Evolutionary conservation across 2,113 vertebrate genomes (phyloP), one percentile per base, ranked within the genome.

Genomic region (Zosterops pallidus): DNA sequence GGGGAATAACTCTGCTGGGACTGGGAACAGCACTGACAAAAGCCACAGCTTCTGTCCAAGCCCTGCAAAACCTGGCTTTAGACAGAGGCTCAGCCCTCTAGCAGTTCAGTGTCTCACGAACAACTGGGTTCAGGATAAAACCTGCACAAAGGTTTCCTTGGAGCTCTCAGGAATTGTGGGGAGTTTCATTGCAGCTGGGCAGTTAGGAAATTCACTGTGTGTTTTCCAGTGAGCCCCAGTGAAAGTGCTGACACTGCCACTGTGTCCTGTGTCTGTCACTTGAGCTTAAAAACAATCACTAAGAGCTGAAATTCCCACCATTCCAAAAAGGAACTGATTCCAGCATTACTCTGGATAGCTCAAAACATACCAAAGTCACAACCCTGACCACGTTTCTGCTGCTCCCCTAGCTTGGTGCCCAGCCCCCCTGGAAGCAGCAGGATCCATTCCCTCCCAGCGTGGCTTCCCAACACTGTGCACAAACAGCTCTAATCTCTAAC

Each of bases 401-500:
- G 57, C 71, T 90, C 29, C 29, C 35, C 55, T 31, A 71, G 57
- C 31, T 8, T n/a, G 41, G 77, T 70, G 77, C 60, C 24, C 83
- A 70, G 33, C 29, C 25, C 26, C 29, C 23, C 31, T 76, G 70
- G 78, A 26, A 50, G 26, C 82, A 88, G 65, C 44, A 80, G 68
- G 35, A 47, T 2, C 31, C 83, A 26, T 12, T 44, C 83, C 82
- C 60, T 86, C 79, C 50, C 52, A 31, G 44, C 17, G 13, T 64
- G 89, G 86, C 83, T 94, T 95, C 92, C 95, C 86, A 33, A 91
- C 86, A 94, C 52, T 46, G 19, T 41, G 77, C 74, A 75, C 70
- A 92, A 89, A 82, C 75, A 92, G 87, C 89, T 74, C 52, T 68
- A 26, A 83, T 65, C 81, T 65, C 91, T 3, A 50, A 19, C 59